Percentiles rank a stretch among this genome's conserved stretches.
These are phyloP conservation scores for Podocnemis expansa DNA, from an alignment of 2,113 vertebrate species.

Conservation along the genomic window DNA sequence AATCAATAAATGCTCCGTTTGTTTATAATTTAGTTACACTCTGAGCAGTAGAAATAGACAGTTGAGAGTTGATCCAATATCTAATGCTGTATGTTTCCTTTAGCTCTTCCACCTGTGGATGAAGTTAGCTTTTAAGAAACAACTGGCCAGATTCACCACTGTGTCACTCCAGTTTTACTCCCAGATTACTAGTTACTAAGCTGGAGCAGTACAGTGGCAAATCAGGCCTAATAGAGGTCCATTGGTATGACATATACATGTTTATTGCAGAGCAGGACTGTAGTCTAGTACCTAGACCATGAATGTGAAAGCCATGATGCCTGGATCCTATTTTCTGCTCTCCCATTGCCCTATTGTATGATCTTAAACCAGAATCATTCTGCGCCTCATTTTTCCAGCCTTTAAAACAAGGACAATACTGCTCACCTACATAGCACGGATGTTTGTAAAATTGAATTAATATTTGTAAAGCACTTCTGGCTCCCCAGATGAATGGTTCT, in stretches of 20 bases:
- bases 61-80: neutral
- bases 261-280: neutral
- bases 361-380: neutral
- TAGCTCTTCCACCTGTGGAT: neutral
- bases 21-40: conserved; percentile 5
- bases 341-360: rapidly evolving
- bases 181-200: neutral
- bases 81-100: neutral
- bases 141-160: rapidly evolving
- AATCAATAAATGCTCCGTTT: conserved; percentile 31
- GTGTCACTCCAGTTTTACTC: neutral
- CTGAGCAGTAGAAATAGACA: neutral
- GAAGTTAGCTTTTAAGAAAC: neutral
- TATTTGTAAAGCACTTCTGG: neutral
- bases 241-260: rapidly evolving
- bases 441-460: neutral
- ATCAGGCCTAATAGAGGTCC: rapidly evolving
- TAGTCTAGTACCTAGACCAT: neutral
- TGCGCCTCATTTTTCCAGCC: neutral
- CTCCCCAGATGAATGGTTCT: neutral
- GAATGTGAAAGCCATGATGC: neutral
- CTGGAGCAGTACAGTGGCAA: rapidly evolving
- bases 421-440: neutral
- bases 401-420: neutral
- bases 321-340: neutral